Evolutionary conservation across 2,888 invertebrate genomes (phyloP).

Genomic region (Drosophila falleni): DNA sequence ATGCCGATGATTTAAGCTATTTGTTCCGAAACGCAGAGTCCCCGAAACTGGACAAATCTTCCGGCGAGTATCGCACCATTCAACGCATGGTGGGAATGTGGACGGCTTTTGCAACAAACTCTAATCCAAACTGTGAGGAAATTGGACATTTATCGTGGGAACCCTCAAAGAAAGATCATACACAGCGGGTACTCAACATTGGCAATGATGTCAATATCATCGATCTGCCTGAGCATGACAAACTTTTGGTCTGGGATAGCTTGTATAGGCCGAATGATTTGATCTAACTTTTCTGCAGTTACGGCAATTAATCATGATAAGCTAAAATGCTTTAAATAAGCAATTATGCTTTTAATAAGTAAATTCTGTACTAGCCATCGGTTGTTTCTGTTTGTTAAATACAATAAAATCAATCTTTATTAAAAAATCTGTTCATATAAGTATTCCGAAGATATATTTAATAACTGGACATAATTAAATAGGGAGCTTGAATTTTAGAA

Average conservation of each 20-base stretch:
- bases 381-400: too few species aligned
- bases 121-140: slow-evolving; percentile 76
- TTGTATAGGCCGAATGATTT: slow-evolving; percentile 63
- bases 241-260: slow-evolving; percentile 74
- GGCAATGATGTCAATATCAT: slow-evolving; percentile 68
- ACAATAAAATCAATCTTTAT: too few species aligned
- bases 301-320: too few species aligned
- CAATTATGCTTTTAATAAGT: too few species aligned
- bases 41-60: slow-evolving; percentile 57
- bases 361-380: too few species aligned
- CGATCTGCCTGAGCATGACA: slow-evolving; percentile 74
- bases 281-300: slow-evolving; percentile 15
- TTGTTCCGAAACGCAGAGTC: slow-evolving; percentile 67
- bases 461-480: too few species aligned
- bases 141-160: slow-evolving; percentile 65
- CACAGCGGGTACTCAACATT: slow-evolving; percentile 76
- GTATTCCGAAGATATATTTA: too few species aligned
- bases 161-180: slow-evolving; percentile 47
- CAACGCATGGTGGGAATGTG: slow-evolving; percentile 78
- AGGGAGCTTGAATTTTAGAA: too few species aligned
- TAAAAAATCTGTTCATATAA: too few species aligned
- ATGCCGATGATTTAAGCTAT: slow-evolving; percentile 82
- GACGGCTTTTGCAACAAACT: slow-evolving; percentile 75
- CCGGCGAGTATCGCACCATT: slow-evolving; percentile 76
- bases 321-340: too few species aligned